These are phyloP conservation scores for Nipponia nippon DNA, from an alignment of 2,113 vertebrate species.

Conservation along the genomic window DNA sequence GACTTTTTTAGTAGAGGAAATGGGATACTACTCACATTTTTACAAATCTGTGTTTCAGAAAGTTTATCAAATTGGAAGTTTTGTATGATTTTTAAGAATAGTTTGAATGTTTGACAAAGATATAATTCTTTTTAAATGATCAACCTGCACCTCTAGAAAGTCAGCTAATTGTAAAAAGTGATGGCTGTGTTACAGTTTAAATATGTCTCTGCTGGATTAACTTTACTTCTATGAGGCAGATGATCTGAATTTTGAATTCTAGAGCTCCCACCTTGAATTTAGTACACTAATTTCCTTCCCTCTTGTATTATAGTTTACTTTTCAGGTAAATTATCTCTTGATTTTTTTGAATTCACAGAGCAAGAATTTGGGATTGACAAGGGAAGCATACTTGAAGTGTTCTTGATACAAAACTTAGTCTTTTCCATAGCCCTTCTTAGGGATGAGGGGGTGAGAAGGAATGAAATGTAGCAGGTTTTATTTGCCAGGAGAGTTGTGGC, in stretches of 20 bases:
- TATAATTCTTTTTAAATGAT: neutral
- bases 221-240: neutral
- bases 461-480: neutral
- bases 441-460: neutral
- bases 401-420: neutral
- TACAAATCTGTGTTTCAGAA: neutral
- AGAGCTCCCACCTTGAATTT: neutral
- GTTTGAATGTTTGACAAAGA: neutral
- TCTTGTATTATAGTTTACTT: neutral
- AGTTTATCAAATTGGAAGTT: neutral
- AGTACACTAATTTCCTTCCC: neutral
- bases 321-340: neutral
- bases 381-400: neutral
- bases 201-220: neutral
- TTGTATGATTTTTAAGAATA: neutral
- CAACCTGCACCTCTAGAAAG: neutral
- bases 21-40: neutral
- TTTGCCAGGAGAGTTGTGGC: neutral
- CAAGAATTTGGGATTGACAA: neutral
- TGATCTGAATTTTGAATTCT: neutral
- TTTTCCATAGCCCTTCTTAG: neutral
- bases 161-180: neutral
- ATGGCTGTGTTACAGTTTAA: neutral
- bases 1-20: neutral
- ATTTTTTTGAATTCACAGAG: neutral